Evolutionary conservation across 2,113 vertebrate genomes (phyloP).

Genomic region (Periophthalmus modestus): DNA sequence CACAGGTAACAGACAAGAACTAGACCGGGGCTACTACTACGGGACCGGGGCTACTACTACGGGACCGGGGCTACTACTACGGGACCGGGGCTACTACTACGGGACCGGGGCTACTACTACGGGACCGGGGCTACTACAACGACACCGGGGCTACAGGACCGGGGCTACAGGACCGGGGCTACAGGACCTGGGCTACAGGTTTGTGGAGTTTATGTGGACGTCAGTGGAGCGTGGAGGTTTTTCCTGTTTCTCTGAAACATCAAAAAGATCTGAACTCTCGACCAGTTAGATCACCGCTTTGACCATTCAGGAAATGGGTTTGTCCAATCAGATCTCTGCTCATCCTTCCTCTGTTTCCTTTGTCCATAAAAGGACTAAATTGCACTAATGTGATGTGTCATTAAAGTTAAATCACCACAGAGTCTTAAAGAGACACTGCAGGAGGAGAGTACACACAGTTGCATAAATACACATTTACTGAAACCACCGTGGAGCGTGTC

Average conservation of each 20-base stretch:
- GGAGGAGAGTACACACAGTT: no score
- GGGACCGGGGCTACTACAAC: not conserved
- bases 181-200: not conserved
- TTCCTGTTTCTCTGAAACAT: not conserved
- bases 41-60: not conserved
- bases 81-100: no score
- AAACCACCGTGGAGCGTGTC: no score
- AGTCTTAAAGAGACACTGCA: no score
- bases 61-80: not conserved
- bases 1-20: constrained; percentile 82
- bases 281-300: not conserved
- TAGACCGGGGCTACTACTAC: constrained; percentile 16
- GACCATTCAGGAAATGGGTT: not conserved
- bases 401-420: no score
- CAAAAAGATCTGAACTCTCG: not conserved
- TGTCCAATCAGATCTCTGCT: not conserved
- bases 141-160: not conserved
- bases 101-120: constrained; percentile 16
- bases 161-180: not conserved
- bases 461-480: no score
- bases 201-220: not conserved
- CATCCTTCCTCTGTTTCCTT: not conserved
- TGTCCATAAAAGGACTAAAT: not conserved
- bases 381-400: no score
- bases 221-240: not conserved